Base-by-base conservation (phyloP, 2,797 vertebrate genomes). In the Champsocephalus gunnari region DNA sequence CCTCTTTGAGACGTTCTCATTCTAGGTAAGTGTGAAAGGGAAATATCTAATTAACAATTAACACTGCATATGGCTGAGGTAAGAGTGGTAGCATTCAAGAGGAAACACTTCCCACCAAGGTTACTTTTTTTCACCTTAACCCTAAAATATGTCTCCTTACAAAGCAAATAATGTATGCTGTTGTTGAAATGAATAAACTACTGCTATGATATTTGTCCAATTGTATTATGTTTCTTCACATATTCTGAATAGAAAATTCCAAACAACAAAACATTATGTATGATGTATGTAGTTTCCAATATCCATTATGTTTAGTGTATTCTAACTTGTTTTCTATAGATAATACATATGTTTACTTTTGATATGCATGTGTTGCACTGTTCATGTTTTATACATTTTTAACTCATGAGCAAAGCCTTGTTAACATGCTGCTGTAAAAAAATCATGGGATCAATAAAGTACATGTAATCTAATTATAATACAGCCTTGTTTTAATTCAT, bases 31-130 rank as follows among this genome's bases (percentile, higher is more conserved):
- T 38, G 8, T 38, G 2, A 38, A 9, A 38, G 49, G 45, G 34
- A 64, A 64, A 21, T 59, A 21, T 9, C 58, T 78, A 63, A 73
- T 50, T 62, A 51, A 34, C 0, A 57, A 24, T 44, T 13, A 54
- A 38, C 4, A 41, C 4, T 10, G n/a, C 44, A 32, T 19, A 11
- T 16, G 32, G 63, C 17, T 32, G 16, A 50, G 28, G 28, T 28
- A 28, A 66, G 55, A 58, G 41, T 19, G 6, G 19, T 16, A 60
- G 28, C 32, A 61, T 43, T 28, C 9, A 1, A 34, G 71, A 17
- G 4, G 5, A 9, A 65, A 38, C 11, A 32, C 24, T 45, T 41
- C 1, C 10, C 34, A 17, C 38, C 59, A 58, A 50, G 12, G 51
- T 57, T 17, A 41, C 13, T 32, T 44, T 41, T 41, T 49, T 38